phyloP scores from a whole-genome alignment of 64 coral and sea anemone genomes.

The Actinia equina region DNA sequence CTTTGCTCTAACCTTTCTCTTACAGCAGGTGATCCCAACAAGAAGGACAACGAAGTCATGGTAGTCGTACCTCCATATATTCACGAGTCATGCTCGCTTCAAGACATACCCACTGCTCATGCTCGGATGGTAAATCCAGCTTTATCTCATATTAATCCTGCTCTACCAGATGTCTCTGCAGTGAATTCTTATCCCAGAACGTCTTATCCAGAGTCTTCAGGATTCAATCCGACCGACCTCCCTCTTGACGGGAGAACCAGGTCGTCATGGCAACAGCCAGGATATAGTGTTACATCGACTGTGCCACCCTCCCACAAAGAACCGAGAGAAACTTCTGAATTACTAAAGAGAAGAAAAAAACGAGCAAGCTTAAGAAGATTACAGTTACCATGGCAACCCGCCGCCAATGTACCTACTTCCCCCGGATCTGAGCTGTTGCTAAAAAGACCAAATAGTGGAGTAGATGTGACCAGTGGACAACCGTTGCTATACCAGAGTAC shows the following conservation, averaged over 20 bases:
- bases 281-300: neutral
- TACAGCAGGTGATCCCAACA: neutral
- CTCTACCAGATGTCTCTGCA: neutral
- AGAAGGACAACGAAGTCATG: neutral
- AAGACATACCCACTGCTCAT: neutral
- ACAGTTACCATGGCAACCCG: neutral
- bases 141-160: neutral
- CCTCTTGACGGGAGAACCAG: neutral
- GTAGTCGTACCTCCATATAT: neutral
- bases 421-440: slow-evolving; percentile 10
- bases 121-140: neutral
- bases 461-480: neutral
- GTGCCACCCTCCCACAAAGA: neutral
- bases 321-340: neutral
- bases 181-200: neutral
- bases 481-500: neutral
- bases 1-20: neutral
- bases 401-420: neutral
- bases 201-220: neutral
- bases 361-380: neutral
- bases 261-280: neutral
- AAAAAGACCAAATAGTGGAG: neutral
- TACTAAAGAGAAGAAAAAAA: neutral
- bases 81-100: neutral
- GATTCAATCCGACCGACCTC: neutral